These are phyloP conservation scores for Leuciscus waleckii DNA, from an alignment of 2,797 vertebrate genomes.

Conservation along the genomic window DNA sequence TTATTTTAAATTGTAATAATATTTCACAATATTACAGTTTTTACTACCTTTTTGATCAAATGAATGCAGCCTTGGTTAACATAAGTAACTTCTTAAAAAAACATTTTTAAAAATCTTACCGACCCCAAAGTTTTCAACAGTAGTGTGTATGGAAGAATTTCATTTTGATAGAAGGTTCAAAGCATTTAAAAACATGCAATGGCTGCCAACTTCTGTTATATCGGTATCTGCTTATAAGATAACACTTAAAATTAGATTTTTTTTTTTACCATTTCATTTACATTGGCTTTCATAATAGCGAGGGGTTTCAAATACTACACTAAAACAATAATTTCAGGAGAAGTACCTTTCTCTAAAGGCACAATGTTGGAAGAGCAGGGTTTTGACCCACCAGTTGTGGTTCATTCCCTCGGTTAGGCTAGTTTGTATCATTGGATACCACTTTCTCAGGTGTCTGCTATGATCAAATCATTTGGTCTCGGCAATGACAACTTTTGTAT, in stretches of 20 bases:
- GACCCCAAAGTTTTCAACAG: not conserved
- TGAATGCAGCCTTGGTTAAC: constrained; percentile 2
- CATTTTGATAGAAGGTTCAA: not conserved
- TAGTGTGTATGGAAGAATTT: not conserved
- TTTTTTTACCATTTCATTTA: not conserved
- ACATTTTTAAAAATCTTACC: not conserved
- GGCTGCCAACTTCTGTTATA: not conserved
- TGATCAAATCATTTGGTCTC: not conserved
- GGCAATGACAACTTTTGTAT: not conserved
- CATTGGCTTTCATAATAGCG: not conserved
- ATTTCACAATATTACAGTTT: not conserved
- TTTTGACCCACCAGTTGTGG: not conserved
- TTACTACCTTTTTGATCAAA: not conserved
- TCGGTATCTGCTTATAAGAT: not conserved
- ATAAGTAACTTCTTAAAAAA: not conserved
- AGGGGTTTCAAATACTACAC: not conserved
- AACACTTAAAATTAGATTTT: not conserved
- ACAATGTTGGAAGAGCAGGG: not conserved
- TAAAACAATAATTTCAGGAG: not conserved
- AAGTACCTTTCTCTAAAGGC: not conserved
- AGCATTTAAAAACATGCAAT: constrained; percentile 2
- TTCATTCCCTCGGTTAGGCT: not conserved
- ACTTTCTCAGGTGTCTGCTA: not conserved
- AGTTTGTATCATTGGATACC: not conserved
- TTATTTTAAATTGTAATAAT: not conserved